phyloP scores from a whole-genome alignment of 2,888 invertebrate genomes.

The Tetragonula carbonaria region DNA sequence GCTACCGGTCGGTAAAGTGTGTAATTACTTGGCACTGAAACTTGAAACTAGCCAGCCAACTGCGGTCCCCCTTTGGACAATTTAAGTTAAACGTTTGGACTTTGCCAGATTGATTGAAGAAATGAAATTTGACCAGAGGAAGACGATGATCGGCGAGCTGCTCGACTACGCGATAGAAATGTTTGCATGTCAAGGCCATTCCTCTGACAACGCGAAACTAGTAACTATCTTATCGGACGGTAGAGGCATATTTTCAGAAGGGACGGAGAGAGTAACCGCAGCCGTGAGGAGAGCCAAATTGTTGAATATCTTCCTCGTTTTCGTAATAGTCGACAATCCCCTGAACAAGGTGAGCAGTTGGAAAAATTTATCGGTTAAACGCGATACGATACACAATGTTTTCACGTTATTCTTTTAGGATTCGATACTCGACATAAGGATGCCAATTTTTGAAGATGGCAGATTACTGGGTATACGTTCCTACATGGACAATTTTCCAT shows the following conservation, averaged over 20 bases:
- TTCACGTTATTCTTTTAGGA: slow-evolving; percentile 86
- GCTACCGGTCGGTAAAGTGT: too few species aligned
- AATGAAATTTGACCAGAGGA: slow-evolving; percentile 94
- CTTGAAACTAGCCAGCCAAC: too few species aligned
- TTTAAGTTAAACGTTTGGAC: background rate
- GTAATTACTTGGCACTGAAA: too few species aligned
- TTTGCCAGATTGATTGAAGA: slow-evolving; percentile 88
- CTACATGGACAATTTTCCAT: slow-evolving; percentile 98
- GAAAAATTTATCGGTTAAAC: background rate
- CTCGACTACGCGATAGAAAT: slow-evolving; percentile 91
- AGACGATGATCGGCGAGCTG: slow-evolving; percentile 93
- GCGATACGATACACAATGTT: background rate
- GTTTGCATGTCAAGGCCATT: slow-evolving; percentile 86
- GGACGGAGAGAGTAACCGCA: slow-evolving; percentile 90
- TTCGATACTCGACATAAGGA: slow-evolving; percentile 95
- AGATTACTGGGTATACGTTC: slow-evolving; percentile 88
- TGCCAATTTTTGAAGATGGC: slow-evolving; percentile 89
- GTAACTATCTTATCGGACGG: slow-evolving; percentile 98
- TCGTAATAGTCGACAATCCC: slow-evolving; percentile 97
- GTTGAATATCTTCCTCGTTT: slow-evolving; percentile 95
- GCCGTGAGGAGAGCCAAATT: slow-evolving; percentile 93
- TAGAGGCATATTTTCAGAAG: slow-evolving; percentile 95
- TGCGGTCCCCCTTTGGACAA: too few species aligned
- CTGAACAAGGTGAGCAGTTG: slow-evolving; percentile 89
- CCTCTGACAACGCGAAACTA: slow-evolving; percentile 90